Evolutionary conservation across 1,140 invertebrate genomes (phyloP), one percentile per base, ranked within the genome.

Genomic region (Lycorma delicatula): DNA sequence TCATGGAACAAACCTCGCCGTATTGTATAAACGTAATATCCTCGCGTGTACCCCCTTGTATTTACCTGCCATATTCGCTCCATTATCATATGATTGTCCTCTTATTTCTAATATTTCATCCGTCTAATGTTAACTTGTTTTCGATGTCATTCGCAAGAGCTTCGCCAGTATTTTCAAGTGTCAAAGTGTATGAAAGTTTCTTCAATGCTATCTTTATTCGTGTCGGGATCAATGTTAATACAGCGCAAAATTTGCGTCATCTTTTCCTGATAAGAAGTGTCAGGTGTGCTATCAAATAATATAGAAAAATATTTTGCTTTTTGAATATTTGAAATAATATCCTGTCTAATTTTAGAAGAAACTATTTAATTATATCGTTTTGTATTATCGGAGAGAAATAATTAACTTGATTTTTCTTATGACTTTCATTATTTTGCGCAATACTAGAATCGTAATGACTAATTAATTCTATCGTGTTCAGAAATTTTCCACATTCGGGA

Each of bases 71-170:
- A 70, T 69, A 38, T 67, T 69, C 5, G 25, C 9, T 13, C 57
- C 67, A 60, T 69, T 70, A 44, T 68, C 66, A 53, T 67, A 70
- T 12, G 59, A 57, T 51, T 70, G 66, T 9, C 64, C 67, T 27
- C 67, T 54, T 60, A 31, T 66, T 55, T 51, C 59, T 60, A 22
- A 60, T 34, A 62, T 63, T 27, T 31, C 53, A 58, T 3, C 56
- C 44, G 34, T 59, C 55, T 16, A 53, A 53, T 46, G 59, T 29
- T n/a, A 64, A 29, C 38, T 61, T 58, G 18, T 48, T 41, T 48
- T 56, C 1, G 52, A 64, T 64, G 23, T 50, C 54, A 31, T 64
- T 23, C 12, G 49, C 38, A 31, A 63, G 29, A 34, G 27, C 48
- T 25, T 54, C 44, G 18, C 31, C 59, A 48, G 54, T 55, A 53